Percentiles rank a stretch among this genome's conserved stretches.
These are phyloP conservation scores for Oryzias woworae DNA, from an alignment of 2,113 vertebrate genomes.

Conservation along the genomic window DNA sequence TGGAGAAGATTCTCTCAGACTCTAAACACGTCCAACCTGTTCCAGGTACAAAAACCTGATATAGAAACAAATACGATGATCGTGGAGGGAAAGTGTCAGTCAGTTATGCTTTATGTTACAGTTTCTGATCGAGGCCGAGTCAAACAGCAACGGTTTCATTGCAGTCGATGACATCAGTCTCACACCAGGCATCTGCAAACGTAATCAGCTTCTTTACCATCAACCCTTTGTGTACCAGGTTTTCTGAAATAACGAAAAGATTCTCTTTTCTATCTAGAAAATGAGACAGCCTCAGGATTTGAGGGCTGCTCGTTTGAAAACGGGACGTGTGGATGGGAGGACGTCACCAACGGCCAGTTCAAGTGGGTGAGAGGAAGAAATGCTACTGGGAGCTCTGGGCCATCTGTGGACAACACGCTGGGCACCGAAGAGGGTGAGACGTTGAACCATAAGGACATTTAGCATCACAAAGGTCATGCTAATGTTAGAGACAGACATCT, in stretches of 20 bases:
- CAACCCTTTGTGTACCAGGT: background rate
- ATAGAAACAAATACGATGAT: background rate
- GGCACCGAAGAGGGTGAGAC: constrained; percentile 65
- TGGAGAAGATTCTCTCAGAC: constrained; percentile 66
- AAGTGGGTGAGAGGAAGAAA: constrained; percentile 69
- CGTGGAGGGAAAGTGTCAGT: too few species aligned
- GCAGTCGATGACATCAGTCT: constrained; percentile 76
- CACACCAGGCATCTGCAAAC: constrained; percentile 67
- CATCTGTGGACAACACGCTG: constrained; percentile 69
- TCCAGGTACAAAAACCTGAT: constrained; percentile 57
- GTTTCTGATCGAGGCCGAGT: constrained; percentile 72
- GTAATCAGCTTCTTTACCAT: constrained; percentile 31
- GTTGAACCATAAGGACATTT: background rate
- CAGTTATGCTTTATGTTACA: constrained; percentile 13
- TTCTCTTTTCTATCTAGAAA: constrained; percentile 27
- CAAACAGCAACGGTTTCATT: constrained; percentile 55
- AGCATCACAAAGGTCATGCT: background rate
- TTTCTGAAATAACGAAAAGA: background rate
- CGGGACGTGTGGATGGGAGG: constrained; percentile 70
- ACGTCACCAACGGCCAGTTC: constrained; percentile 67
- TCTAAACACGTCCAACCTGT: constrained; percentile 40
- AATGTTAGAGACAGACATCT: background rate
- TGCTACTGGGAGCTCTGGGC: constrained; percentile 56
- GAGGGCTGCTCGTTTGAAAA: constrained; percentile 72
- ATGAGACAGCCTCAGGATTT: constrained; percentile 62